Conservation (phyloP, 2,113 vertebrate species). For the Notothenia rossii region DNA sequence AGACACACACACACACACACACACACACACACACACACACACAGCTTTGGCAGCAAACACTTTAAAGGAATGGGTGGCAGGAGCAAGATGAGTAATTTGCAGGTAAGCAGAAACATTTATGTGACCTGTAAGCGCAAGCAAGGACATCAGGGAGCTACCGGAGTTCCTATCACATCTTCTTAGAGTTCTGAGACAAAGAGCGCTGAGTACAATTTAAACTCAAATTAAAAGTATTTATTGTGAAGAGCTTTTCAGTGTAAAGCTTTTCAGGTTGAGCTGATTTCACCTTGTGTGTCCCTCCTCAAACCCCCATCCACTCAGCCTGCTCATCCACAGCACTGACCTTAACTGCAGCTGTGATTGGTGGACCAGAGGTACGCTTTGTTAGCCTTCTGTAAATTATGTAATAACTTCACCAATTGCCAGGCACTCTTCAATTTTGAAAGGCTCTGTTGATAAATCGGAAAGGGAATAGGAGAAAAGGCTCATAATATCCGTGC, state of each 20-base stretch:
- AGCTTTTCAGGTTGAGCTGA: conserved; percentile 1
- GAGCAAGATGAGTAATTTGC: conserved; percentile 40
- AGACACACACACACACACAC: conserved; percentile 14
- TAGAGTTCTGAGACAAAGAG: neutral
- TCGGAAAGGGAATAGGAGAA: conserved; percentile 18
- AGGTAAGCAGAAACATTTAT: conserved; percentile 47
- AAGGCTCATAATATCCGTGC: neutral
- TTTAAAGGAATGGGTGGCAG: conserved; percentile 21
- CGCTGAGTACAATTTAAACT: neutral
- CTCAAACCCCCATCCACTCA: conserved; percentile 24
- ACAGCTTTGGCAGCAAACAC: conserved; percentile 26
- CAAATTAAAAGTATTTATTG: conserved; percentile 19
- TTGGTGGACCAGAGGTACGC: conserved; percentile 47
- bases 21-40: conserved; percentile 9
- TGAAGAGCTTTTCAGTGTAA: neutral
- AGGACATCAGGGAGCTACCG: conserved; percentile 8
- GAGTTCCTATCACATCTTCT: neutral
- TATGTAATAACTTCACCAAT: conserved; percentile 60
- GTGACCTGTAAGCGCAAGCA: conserved; percentile 34
- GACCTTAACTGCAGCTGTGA: conserved; percentile 66
- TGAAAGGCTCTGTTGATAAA: conserved; percentile 34
- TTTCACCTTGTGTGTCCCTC: conserved; percentile 48
- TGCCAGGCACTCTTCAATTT: conserved; percentile 44
- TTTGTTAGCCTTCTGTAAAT: conserved; percentile 70
- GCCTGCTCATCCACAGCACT: conserved; percentile 59